Percentiles rank a stretch among this genome's conserved stretches.
phyloP scores from a whole-genome alignment of 2,797 vertebrate genomes.

The Leptoclinus maculatus region DNA sequence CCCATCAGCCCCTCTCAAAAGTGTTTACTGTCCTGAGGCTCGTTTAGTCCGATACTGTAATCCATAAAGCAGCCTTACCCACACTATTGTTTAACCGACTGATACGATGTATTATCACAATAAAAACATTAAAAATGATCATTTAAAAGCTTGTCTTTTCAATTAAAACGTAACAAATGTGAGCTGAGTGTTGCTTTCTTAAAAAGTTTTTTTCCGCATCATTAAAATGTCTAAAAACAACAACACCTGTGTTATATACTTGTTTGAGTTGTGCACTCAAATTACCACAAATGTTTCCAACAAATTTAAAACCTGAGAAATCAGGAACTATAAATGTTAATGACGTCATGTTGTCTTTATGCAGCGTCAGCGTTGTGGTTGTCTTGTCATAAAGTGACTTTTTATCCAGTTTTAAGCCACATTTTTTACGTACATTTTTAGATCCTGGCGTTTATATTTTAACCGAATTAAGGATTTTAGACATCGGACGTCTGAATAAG shows the following conservation, averaged over 20 bases:
- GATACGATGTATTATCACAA: not conserved
- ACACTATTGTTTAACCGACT: not conserved
- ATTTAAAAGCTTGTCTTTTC: not conserved
- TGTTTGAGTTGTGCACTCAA: no score
- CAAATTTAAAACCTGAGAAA: no score
- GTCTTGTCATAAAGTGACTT: not conserved
- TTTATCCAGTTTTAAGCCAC: not conserved
- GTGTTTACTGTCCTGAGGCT: not conserved
- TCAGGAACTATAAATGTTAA: not conserved
- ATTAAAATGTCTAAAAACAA: not conserved
- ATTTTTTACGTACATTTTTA: not conserved
- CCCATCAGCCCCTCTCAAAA: conserved; percentile 18
- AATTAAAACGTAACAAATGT: not conserved
- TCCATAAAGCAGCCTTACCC: not conserved
- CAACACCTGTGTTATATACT: not conserved
- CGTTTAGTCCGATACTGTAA: not conserved
- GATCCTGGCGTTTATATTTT: not conserved
- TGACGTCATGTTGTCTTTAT: not conserved
- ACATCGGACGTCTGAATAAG: not conserved
- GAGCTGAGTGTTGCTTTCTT: not conserved
- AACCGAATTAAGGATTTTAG: not conserved
- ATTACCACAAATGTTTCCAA: no score
- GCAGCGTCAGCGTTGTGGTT: not conserved
- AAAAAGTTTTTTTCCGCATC: not conserved
- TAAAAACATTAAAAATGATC: not conserved